These are phyloP conservation scores for Sorex fumeus DNA, from an alignment of 2,113 vertebrate species.

Conservation along the genomic window DNA sequence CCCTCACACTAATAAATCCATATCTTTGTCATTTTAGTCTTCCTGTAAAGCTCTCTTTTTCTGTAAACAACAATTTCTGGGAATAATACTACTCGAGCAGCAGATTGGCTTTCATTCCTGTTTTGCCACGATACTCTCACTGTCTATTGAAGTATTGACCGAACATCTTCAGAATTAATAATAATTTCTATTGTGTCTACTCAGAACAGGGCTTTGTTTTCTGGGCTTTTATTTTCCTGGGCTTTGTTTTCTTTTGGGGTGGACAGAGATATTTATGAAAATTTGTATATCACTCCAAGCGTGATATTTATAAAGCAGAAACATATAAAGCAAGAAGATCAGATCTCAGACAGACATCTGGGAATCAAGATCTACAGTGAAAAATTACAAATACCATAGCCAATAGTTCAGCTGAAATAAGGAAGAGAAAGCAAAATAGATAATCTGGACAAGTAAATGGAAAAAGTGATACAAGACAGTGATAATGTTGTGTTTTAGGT, in stretches of 20 bases:
- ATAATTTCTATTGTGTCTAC: constrained; percentile 51
- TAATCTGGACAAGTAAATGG: constrained; percentile 34
- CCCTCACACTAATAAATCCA: neutral
- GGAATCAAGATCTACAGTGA: neutral
- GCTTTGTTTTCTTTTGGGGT: constrained; percentile 11
- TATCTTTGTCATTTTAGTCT: constrained; percentile 38
- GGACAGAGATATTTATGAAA: neutral
- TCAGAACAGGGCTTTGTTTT: neutral
- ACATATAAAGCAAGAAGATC: constrained; percentile 49
- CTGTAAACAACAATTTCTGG: constrained; percentile 54
- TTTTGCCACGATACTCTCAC: neutral
- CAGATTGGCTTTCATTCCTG: constrained; percentile 22
- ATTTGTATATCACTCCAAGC: constrained; percentile 3
- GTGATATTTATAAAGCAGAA: neutral
- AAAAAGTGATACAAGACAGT: constrained; percentile 48
- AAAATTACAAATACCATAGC: neutral
- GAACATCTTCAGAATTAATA: constrained; percentile 23
- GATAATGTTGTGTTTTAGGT: constrained; percentile 11
- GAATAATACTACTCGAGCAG: constrained; percentile 23
- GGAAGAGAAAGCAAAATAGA: constrained; percentile 38
- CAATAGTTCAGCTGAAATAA: constrained; percentile 25
- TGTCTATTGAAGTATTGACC: constrained; percentile 59
- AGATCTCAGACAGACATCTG: neutral
- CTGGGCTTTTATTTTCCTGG: neutral
- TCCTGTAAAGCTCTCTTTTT: constrained; percentile 61